These are phyloP conservation scores for Dicerorhinus sumatrensis DNA, from an alignment of 2,113 vertebrate species.

Conservation along the genomic window DNA sequence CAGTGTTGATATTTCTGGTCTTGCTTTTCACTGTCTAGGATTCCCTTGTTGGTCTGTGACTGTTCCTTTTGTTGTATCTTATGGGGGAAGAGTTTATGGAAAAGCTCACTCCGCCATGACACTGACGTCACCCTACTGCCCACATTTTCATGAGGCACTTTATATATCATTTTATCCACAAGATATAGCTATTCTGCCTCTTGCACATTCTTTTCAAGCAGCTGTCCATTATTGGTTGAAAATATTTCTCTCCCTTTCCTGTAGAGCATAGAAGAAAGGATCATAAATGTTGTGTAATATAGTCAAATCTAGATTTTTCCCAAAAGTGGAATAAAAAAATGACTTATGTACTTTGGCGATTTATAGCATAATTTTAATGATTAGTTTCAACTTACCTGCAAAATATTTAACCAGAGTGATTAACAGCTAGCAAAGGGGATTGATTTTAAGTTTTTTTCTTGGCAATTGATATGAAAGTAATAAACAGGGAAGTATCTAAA, in stretches of 20 bases:
- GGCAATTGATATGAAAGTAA: not conserved
- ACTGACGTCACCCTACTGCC: not conserved
- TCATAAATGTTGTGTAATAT: not conserved
- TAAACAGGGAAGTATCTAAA: not conserved
- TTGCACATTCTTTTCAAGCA: slow-evolving; percentile 18
- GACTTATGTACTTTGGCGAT: not conserved
- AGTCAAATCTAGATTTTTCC: not conserved
- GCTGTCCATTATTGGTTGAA: not conserved
- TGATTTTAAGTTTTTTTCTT: not conserved
- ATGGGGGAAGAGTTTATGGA: too few relatives aligned
- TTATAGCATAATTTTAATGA: slow-evolving; percentile 15
- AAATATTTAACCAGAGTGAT: slow-evolving; percentile 46
- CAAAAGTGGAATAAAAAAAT: not conserved
- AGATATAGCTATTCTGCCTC: not conserved
- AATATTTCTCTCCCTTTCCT: not conserved
- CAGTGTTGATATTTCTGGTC: too few relatives aligned
- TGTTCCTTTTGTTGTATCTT: too few relatives aligned
- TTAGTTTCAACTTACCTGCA: slow-evolving; percentile 24
- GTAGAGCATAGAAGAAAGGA: not conserved
- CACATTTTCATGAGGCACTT: not conserved
- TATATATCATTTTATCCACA: not conserved
- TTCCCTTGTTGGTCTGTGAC: too few relatives aligned
- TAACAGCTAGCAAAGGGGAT: not conserved
- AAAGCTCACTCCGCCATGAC: too few relatives aligned
- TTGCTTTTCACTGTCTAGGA: too few relatives aligned